These are phyloP conservation scores for Tetanocera ferruginea DNA, from an alignment of 2,888 invertebrate genomes.

Conservation along the genomic window DNA sequence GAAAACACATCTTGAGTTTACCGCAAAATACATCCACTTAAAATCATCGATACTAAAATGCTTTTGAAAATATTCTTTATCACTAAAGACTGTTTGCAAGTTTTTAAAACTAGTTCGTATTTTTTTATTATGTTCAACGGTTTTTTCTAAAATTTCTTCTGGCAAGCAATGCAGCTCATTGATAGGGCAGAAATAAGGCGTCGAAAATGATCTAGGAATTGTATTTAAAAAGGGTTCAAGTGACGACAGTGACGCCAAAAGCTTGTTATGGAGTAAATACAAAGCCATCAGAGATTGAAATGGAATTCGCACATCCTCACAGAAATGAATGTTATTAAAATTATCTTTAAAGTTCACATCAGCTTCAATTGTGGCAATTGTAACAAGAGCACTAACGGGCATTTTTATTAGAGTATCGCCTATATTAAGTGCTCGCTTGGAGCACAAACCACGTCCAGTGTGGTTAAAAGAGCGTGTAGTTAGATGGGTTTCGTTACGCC, in stretches of 20 bases:
- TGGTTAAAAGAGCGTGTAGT: constrained; percentile 73
- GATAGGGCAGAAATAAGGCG: constrained; percentile 78
- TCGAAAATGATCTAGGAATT: constrained; percentile 77
- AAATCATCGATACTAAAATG: constrained; percentile 74
- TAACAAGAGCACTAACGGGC: constrained; percentile 75
- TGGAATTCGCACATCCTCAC: constrained; percentile 68
- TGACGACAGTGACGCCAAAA: constrained; percentile 72
- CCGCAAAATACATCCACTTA: constrained; percentile 86
- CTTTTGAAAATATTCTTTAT: constrained; percentile 65
- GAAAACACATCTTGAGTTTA: constrained; percentile 89
- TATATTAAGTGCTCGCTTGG: constrained; percentile 71
- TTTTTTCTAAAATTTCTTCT: constrained; percentile 72
- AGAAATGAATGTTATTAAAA: constrained; percentile 58
- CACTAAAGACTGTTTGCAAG: constrained; percentile 65
- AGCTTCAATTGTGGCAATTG: constrained; percentile 73
- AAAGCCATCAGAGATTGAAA: constrained; percentile 82
- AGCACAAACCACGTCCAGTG: constrained; percentile 83
- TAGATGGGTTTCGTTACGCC: constrained; percentile 74
- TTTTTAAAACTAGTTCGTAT: constrained; percentile 64
- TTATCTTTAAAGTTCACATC: constrained; percentile 72
- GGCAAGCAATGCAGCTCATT: constrained; percentile 74
- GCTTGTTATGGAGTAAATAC: constrained; percentile 80
- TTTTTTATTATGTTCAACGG: constrained; percentile 72
- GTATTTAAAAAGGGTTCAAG: constrained; percentile 78
- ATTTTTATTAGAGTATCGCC: constrained; percentile 76